These are phyloP conservation scores for Pseudanteris insignis DNA, from an alignment of 2,888 invertebrate genomes.

Conservation along the genomic window DNA sequence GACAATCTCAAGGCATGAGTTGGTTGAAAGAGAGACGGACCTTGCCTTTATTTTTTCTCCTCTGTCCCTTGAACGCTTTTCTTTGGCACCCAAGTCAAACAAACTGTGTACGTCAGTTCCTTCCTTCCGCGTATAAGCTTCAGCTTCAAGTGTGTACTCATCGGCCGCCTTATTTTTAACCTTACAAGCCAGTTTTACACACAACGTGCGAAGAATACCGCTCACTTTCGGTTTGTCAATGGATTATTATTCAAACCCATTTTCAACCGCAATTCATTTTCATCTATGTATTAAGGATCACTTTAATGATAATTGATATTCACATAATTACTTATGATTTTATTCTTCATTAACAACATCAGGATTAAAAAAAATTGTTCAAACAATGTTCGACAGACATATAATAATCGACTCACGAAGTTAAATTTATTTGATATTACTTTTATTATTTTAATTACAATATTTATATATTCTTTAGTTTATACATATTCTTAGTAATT, in stretches of 20 bases:
- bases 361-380: too few relatives aligned
- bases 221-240: constrained; percentile 27
- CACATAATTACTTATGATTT: too few relatives aligned
- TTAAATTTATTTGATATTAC: too few relatives aligned
- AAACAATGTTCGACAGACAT: too few relatives aligned
- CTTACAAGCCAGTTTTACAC: constrained; percentile 25
- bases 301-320: too few relatives aligned
- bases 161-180: constrained; percentile 33
- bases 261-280: constrained; percentile 5
- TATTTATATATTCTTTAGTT: too few relatives aligned
- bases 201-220: constrained; percentile 19
- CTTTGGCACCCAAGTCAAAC: constrained; percentile 28
- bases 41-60: constrained; percentile 30
- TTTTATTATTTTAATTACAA: too few relatives aligned
- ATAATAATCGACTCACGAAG: too few relatives aligned
- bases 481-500: too few relatives aligned
- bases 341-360: too few relatives aligned
- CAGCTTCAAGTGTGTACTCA: constrained; percentile 26
- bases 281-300: too few relatives aligned
- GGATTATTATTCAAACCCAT: constrained; percentile 1
- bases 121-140: constrained; percentile 27
- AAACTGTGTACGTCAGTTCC: constrained; percentile 28
- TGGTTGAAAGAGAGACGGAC: constrained; percentile 39
- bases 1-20: constrained; percentile 41
- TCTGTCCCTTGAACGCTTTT: constrained; percentile 34